Base-by-base conservation (phyloP, 2,113 vertebrate genomes). In the Oxygymnocypris stewartii region DNA sequence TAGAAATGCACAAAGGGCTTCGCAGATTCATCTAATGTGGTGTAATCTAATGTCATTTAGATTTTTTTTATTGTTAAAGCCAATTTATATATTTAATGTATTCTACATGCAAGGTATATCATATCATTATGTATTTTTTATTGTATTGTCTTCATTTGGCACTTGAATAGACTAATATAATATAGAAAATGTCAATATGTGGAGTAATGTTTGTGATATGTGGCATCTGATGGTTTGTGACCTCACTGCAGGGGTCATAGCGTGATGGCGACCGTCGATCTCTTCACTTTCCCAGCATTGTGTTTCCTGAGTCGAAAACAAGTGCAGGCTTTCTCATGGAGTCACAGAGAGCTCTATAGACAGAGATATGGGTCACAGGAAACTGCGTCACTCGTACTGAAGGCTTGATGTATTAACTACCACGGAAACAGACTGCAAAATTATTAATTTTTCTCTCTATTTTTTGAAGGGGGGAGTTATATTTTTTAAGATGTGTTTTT, bases 241-340 rank as follows among this genome's bases (percentile, higher is more conserved):
- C 81, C 51, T 67, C 28, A 61, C 59, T 57, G 42, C 25, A 31
- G 31, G 11, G 63, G 51, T 79, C 82, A 65, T 86, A 80, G 76
- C 69, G 69, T 86, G 88, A 84, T 71, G 85, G 44, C 16, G 54
- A 9, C 20, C 20, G 0, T 7, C 12, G 37, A 44, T 59, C 44
- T 57, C 54, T 67, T 54, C 49, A n/a, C 71, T 87, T 88, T 88
- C 88, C 88, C 88, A 88, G 82, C 82, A 87, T 87, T 88, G 88
- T 86, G 75, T 84, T 84, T 88, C 81, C 57, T 84, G 76, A 61
- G 59, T 44, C 71, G 51, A 84, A 88, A 88, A 86, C 88, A 88
- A 86, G 84, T 47, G 76, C 11, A 67, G 4, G 57, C 28, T 37
- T 88, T 86, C 59, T 86, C 82, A 75, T 78, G 25, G 69, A 47